phyloP scores from a whole-genome alignment of 2,888 invertebrate genomes.

The Teleogryllus oceanicus region DNA sequence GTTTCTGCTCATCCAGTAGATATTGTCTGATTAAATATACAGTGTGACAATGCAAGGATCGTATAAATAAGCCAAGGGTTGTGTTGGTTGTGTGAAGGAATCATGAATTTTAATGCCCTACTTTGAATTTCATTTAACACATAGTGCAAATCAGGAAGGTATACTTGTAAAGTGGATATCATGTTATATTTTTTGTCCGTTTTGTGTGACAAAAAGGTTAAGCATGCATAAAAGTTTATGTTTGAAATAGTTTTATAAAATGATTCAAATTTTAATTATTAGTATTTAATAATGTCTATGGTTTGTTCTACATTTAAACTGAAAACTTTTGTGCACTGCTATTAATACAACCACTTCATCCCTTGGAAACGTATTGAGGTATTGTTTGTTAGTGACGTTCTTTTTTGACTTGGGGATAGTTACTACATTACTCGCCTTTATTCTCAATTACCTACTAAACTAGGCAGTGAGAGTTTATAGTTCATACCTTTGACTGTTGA shows the following conservation, averaged over 20 bases:
- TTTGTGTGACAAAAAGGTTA: background rate
- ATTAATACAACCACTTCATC: background rate
- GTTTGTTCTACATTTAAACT: no score
- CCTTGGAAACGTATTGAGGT: background rate
- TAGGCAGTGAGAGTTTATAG: slow-evolving; percentile 18
- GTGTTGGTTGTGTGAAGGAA: background rate
- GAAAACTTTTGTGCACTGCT: no score
- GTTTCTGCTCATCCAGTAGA: background rate
- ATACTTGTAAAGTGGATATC: background rate
- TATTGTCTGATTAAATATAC: background rate
- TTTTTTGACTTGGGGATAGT: slow-evolving; percentile 7
- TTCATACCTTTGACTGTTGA: slow-evolving; percentile 18
- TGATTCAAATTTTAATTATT: no score
- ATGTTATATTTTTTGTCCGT: background rate
- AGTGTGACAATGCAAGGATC: background rate
- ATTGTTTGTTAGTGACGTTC: background rate
- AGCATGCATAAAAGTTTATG: no score
- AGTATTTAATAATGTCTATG: no score
- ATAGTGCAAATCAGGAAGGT: background rate
- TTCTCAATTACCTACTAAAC: slow-evolving; percentile 2
- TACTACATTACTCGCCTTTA: slow-evolving; percentile 1
- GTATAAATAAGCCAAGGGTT: background rate
- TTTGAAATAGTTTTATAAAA: no score
- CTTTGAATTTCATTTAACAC: background rate
- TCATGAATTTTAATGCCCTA: background rate